phyloP scores from a whole-genome alignment of 2,797 vertebrate species.

The Sebastes steindachneri region DNA sequence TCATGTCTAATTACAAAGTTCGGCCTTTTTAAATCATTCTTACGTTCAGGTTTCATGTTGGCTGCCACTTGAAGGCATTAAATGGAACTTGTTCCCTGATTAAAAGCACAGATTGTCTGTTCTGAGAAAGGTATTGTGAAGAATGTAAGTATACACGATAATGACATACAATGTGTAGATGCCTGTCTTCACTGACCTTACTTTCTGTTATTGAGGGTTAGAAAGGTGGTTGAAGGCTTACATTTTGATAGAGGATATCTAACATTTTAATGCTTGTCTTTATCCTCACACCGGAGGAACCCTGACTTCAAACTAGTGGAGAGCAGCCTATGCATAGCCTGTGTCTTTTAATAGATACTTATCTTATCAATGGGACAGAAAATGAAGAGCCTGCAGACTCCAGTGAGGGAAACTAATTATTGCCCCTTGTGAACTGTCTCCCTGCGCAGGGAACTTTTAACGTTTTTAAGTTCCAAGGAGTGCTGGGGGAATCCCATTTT shows the following conservation, averaged over 20 bases:
- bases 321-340: background rate
- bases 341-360: background rate
- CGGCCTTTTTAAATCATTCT: background rate
- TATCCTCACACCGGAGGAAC: background rate
- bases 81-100: background rate
- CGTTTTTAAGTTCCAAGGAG: background rate
- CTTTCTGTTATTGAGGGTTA: background rate
- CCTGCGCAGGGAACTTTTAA: background rate
- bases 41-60: background rate
- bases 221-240: background rate
- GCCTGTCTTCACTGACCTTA: background rate
- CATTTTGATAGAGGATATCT: background rate
- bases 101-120: background rate
- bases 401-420: background rate
- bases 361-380: background rate
- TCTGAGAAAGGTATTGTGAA: background rate
- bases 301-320: background rate
- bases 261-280: background rate
- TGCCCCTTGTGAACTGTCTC: background rate
- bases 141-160: background rate
- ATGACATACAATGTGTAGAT: background rate
- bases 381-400: background rate
- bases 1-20: background rate
- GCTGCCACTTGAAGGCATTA: background rate
- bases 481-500: slow-evolving; percentile 26